A percentile compares a stretch with the other conserved stretches of the same genome.
phyloP scores from a whole-genome alignment of 2,113 vertebrate genomes.

The Cyanocitta stelleri region DNA sequence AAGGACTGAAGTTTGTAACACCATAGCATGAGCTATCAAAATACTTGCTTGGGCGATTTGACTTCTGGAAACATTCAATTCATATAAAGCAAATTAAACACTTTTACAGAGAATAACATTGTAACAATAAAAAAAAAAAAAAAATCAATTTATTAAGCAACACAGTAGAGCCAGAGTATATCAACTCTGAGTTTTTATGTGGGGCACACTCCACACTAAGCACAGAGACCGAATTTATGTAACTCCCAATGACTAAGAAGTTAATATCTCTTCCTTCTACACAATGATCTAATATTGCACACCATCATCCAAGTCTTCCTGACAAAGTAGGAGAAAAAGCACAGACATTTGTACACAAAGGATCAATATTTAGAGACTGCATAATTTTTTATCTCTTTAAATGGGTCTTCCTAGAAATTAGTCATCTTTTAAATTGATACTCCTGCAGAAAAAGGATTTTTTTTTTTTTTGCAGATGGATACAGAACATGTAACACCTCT shows the following conservation, averaged over 20 bases:
- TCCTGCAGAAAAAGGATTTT: neutral
- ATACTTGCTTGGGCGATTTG: neutral
- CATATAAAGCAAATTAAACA: neutral
- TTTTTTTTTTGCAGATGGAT: neutral
- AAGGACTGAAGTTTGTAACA: neutral
- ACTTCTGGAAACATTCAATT: neutral
- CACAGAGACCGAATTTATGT: neutral
- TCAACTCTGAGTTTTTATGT: neutral
- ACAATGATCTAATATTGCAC: neutral
- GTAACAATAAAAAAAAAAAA: neutral
- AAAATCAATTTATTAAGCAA: neutral
- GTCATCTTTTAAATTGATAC: neutral
- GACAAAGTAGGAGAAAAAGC: neutral
- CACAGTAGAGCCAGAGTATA: neutral
- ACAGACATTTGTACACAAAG: neutral
- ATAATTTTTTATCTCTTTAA: neutral
- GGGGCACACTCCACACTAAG: neutral
- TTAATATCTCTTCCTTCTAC: neutral
- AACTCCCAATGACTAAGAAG: conserved; percentile 1
- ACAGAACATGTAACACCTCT: neutral
- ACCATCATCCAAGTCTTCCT: neutral
- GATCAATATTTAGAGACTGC: conserved; percentile 11
- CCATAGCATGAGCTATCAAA: neutral
- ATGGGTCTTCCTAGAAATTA: neutral
- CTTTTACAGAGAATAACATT: neutral